Percentiles rank a stretch among this genome's conserved stretches.
Evolutionary conservation across 2,888 invertebrate species (phyloP).

Genomic region (Caradrina kadenii): DNA sequence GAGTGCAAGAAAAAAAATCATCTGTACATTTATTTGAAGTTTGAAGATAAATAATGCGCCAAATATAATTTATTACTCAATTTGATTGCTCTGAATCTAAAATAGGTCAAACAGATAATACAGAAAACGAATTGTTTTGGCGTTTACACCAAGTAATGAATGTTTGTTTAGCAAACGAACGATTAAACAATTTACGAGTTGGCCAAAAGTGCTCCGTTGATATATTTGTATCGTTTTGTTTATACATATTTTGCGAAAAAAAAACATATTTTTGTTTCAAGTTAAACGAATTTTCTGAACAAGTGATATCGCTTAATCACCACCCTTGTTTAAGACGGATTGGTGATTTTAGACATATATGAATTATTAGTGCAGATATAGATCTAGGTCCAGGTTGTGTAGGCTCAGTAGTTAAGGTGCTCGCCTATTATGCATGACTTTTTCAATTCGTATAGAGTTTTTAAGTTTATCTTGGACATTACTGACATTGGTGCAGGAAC

Average conservation of each 20-base stretch:
- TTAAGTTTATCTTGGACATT: too few relatives aligned
- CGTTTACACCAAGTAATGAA: slow-evolving; percentile 63
- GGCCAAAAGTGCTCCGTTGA: slow-evolving; percentile 49
- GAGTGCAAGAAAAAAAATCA: slow-evolving; percentile 10
- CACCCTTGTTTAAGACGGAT: too few relatives aligned
- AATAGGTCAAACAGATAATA: slow-evolving; percentile 70
- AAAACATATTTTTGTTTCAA: slow-evolving; percentile 40
- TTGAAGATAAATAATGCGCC: slow-evolving; percentile 41
- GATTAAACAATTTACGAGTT: slow-evolving; percentile 64
- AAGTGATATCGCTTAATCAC: slow-evolving; percentile 1
- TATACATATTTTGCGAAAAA: slow-evolving; percentile 47
- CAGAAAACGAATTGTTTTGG: slow-evolving; percentile 68
- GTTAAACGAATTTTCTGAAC: slow-evolving; percentile 14
- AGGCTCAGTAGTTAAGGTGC: too few relatives aligned
- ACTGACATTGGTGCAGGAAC: too few relatives aligned
- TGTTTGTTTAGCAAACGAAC: slow-evolving; percentile 59
- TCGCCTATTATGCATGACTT: too few relatives aligned
- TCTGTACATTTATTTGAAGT: slow-evolving; percentile 17
- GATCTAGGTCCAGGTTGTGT: too few relatives aligned
- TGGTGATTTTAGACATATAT: too few relatives aligned
- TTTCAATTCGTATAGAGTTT: too few relatives aligned
- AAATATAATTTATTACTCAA: slow-evolving; percentile 62
- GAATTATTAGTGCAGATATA: too few relatives aligned
- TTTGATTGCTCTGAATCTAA: slow-evolving; percentile 63
- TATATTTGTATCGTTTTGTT: slow-evolving; percentile 53